Base-by-base conservation (phyloP, 2,113 vertebrate species). In the Varanus komodoensis region DNA sequence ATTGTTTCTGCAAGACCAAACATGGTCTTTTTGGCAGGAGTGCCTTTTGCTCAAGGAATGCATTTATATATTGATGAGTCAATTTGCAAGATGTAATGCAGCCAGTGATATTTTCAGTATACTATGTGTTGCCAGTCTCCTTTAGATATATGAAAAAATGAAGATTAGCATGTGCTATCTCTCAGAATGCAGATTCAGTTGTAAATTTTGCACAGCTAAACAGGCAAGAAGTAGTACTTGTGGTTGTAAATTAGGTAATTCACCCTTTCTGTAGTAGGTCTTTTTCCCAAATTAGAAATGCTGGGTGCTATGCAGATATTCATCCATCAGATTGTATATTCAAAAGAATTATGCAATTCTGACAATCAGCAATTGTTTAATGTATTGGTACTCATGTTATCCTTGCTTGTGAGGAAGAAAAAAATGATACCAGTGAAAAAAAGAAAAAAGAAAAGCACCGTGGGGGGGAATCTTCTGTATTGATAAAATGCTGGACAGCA, bases 141-240 rank as follows among this genome's bases (percentile, higher is more conserved):
- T 89, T 81, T 91, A 82, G 85, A 87, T 93, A 90, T 93, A 96
- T 86, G 68, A 80, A 90, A 80, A 92, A 67, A 6, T 75, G 91
- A 91, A 48, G 84, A 38, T 95, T 27, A 34, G 64, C 54, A 61
- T 61, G 15, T 12, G 12, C 57, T 61, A 14, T 61, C 77, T 54
- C 79, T 17, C 87, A 80, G 50, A 0, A 0, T 88, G 50, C 87
- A 52, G 86, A 69, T 82, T 57, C 93, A 92, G 92, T 82, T 93
- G 86, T 93, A 95, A 89, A 93, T 96, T 89, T 86, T 81, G 29
- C 92, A 90, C 94, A 94, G 94, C 92, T 96, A 93, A 93, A 93
- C 89, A 94, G 90, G 92, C 87, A 89, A 93, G 89, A 61, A 91
- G 87, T 82, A 87, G 82, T 15, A n/a, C 91, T 84, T 0, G 12